Evolutionary conservation across 64 coral and sea anemone genomes (phyloP).

Genomic region (Pocillopora verrucosa): DNA sequence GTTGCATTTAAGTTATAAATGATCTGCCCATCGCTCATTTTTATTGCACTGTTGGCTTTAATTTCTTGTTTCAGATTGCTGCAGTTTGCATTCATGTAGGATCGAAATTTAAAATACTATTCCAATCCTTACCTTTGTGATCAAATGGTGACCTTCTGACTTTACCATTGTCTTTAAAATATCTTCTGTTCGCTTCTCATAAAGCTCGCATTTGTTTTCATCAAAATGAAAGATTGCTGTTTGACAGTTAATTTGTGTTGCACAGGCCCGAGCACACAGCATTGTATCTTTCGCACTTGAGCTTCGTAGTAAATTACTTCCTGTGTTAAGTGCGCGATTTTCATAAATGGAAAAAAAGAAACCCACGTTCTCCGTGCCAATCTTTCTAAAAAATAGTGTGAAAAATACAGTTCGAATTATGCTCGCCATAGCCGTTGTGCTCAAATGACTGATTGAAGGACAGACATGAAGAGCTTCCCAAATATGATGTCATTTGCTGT

Average conservation of each 20-base stretch:
- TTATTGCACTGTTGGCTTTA: too few relatives aligned
- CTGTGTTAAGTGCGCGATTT: neutral
- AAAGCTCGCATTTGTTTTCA: neutral
- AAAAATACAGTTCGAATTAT: neutral
- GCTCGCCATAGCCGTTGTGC: neutral
- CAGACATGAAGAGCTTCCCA: too few relatives aligned
- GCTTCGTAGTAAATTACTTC: neutral
- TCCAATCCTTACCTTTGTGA: constrained; percentile 7
- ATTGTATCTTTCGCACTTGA: neutral
- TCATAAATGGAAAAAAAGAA: constrained; percentile 5
- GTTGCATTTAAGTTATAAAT: too few relatives aligned
- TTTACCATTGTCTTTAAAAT: neutral
- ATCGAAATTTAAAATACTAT: neutral
- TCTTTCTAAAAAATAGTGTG: neutral
- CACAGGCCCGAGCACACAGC: neutral
- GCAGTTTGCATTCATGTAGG: too few relatives aligned
- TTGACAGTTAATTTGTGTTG: neutral
- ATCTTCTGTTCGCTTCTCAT: neutral
- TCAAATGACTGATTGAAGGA: too few relatives aligned
- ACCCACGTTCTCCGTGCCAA: neutral
- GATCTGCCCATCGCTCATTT: too few relatives aligned
- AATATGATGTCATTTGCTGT: too few relatives aligned
- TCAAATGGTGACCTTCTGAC: neutral
- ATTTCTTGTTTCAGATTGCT: too few relatives aligned
- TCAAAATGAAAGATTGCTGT: neutral